These are phyloP conservation scores for Acholoe squamosa DNA, from an alignment of 2,888 invertebrate genomes.

Conservation along the genomic window DNA sequence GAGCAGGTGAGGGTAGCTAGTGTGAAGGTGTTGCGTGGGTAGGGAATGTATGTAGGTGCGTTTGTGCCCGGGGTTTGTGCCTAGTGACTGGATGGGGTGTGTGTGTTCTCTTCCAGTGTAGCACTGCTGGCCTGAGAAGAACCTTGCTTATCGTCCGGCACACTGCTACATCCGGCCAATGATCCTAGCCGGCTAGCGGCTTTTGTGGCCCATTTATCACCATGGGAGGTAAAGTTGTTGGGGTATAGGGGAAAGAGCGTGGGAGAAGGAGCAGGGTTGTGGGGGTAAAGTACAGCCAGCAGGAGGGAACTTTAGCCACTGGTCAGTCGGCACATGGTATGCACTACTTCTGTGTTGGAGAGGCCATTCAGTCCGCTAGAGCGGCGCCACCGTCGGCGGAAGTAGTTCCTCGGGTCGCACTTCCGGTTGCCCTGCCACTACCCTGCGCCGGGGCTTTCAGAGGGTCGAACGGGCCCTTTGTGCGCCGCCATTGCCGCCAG, in stretches of 20 bases:
- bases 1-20: not conserved
- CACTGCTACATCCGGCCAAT: not conserved
- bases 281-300: not conserved
- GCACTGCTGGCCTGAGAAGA: not conserved
- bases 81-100: not conserved
- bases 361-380: not conserved
- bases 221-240: not conserved
- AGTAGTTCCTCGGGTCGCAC: not conserved
- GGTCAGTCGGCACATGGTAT: not conserved
- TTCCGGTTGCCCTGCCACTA: constrained; percentile 1
- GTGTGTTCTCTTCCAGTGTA: not conserved
- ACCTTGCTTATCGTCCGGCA: not conserved
- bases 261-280: not conserved
- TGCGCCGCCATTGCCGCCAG: not conserved
- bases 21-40: no score
- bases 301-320: not conserved
- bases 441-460: not conserved
- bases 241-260: not conserved
- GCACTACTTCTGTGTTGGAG: not conserved
- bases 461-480: constrained; percentile 23
- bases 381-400: not conserved
- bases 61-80: not conserved
- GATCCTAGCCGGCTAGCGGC: not conserved
- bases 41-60: not conserved
- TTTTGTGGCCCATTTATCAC: constrained; percentile 17